Evolutionary conservation across 1,140 invertebrate genomes (phyloP).

Genomic region (Papilio polyxenes): DNA sequence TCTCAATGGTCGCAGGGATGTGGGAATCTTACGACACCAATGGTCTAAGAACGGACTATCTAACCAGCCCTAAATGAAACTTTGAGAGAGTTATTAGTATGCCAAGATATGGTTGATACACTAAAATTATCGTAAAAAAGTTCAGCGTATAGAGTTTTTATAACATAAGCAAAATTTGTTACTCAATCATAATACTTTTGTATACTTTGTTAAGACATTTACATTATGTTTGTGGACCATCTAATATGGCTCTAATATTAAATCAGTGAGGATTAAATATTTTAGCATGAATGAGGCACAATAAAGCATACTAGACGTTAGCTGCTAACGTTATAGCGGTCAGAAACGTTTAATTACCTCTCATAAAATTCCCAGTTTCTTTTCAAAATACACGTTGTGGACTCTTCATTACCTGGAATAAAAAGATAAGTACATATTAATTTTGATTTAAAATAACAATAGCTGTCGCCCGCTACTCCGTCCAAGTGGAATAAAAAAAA

Average conservation of each 20-base stretch:
- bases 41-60: neutral
- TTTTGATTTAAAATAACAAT: neutral
- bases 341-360: slow-evolving; percentile 53
- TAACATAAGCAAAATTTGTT: no score
- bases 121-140: neutral
- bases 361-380: slow-evolving; percentile 60
- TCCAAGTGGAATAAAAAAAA: no score
- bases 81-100: neutral
- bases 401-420: slow-evolving; percentile 61
- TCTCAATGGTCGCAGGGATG: slow-evolving; percentile 59
- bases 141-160: no score
- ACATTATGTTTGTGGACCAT: neutral
- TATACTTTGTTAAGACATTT: no score
- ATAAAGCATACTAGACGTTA: slow-evolving; percentile 23
- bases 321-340: slow-evolving; percentile 2
- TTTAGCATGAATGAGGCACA: neutral
- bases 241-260: neutral
- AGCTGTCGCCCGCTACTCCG: neutral
- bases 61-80: neutral
- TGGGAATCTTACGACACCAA: slow-evolving; percentile 45
- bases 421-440: slow-evolving; percentile 31
- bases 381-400: slow-evolving; percentile 58
- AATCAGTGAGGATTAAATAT: neutral
- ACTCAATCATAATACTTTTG: no score
- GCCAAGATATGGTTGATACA: neutral